Conservation (phyloP, 2,888 invertebrate genomes). For the Mayetiola destructor region DNA sequence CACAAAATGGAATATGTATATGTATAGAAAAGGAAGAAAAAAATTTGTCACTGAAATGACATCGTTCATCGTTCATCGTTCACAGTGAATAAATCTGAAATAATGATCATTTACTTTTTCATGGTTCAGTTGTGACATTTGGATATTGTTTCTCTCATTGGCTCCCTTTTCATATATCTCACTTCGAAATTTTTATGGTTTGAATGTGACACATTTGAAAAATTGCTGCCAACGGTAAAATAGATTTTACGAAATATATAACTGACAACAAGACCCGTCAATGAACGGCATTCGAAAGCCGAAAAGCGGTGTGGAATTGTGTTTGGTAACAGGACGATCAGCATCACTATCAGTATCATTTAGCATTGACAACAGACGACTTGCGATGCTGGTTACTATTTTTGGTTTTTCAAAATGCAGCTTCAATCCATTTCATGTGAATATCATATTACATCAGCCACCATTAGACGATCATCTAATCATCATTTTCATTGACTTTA, state of each 20-base stretch:
- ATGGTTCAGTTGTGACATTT: not conserved
- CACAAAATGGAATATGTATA: no score
- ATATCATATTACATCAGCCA: not conserved
- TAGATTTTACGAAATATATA: slow-evolving; percentile 2
- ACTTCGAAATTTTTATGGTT: not conserved
- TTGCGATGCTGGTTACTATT: not conserved
- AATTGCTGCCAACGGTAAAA: not conserved
- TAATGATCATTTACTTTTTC: not conserved
- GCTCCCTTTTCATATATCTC: not conserved
- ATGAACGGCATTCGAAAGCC: no score
- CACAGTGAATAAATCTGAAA: not conserved
- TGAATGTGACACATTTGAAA: slow-evolving; percentile 9
- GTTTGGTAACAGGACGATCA: no score
- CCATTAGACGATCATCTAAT: slow-evolving; percentile 7
- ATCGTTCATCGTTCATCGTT: no score
- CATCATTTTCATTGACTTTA: slow-evolving; percentile 9
- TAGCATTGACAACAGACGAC: not conserved
- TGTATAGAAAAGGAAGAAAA: no score
- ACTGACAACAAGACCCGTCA: no score
- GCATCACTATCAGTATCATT: not conserved
- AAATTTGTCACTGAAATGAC: no score
- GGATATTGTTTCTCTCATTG: not conserved
- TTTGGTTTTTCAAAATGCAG: no score
- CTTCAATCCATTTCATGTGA: not conserved
- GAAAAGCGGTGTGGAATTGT: no score